phyloP scores from a whole-genome alignment of 2,113 vertebrate genomes.

The Spermophilus dauricus region DNA sequence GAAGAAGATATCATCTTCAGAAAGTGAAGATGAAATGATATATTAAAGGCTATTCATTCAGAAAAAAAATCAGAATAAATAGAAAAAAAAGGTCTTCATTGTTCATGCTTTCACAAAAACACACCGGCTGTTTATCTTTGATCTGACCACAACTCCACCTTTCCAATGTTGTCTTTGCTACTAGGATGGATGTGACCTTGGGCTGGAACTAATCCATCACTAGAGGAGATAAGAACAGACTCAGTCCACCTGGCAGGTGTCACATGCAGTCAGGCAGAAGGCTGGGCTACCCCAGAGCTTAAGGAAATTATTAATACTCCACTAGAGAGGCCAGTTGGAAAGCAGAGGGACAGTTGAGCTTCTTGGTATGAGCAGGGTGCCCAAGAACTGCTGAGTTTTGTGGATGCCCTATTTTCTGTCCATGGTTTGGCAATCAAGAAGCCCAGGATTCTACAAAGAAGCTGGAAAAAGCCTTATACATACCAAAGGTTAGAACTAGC shows the following conservation, averaged over 20 bases:
- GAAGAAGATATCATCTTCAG: constrained; percentile 31
- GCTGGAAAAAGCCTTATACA: not conserved
- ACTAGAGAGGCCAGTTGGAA: not conserved
- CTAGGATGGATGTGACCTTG: not conserved
- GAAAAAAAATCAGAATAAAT: not conserved
- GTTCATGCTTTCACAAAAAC: not conserved
- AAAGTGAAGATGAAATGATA: constrained; percentile 31
- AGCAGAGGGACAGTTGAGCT: not conserved
- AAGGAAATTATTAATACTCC: not conserved
- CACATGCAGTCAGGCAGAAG: constrained; percentile 12
- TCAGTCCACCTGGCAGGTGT: not conserved
- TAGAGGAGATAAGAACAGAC: constrained; percentile 14
- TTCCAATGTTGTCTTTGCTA: not conserved
- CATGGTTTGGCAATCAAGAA: not conserved
- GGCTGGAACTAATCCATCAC: not conserved
- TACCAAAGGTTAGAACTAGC: not conserved
- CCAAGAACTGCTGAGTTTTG: not conserved
- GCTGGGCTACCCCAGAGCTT: not conserved
- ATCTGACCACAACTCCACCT: not conserved
- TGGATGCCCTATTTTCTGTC: not conserved
- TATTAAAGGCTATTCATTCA: constrained; percentile 26
- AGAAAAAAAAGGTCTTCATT: not conserved
- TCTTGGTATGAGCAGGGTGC: not conserved
- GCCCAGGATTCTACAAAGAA: not conserved
- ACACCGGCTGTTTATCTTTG: constrained; percentile 25